Base-by-base conservation (phyloP, 2,888 invertebrate genomes). In the Pomacea canaliculata region DNA sequence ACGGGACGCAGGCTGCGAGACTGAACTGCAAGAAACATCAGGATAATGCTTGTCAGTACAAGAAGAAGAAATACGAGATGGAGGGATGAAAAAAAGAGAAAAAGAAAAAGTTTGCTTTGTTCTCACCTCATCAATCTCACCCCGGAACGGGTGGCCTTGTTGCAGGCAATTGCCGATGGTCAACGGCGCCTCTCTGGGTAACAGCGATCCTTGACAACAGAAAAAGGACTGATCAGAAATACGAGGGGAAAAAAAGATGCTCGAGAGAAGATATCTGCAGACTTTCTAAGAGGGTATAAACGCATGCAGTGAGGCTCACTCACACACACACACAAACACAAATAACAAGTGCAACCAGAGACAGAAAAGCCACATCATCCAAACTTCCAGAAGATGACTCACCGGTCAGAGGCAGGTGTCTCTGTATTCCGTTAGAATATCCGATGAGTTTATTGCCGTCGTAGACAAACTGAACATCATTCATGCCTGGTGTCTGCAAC, bases 391-490 rank as follows among this genome's bases (percentile, higher is more conserved):
- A 37, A 37, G 5, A 37, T 5, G 37, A 1, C 37, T 37, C 80
- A 87, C 87, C 87, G 81, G 80, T 76, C 12, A 86, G 69, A 2
- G 77, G 78, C 2, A 69, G 18, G 0, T 76, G 72, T 48, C 75
- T 71, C 48, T 76, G 69, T 10, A 74, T 67, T 13, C 78, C 80
- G 56, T 87, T 84, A 7, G 85, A 84, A 23, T 81, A 79, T 7
- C 84, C 85, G 9, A 79, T 85, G 48, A 87, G 69, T 7, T 83
- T 79, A 51, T 71, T 72, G 3, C 87, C 87, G 71, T 86, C 84
- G 71, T 86, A 87, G 0, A 80, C 81, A 73, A 87, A 70, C 48
- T 83, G 81, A n/a, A 86, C 83, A 77, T 87, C 85, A 77, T 87
- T 87, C 83, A 84, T 83, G n/a, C 86, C 85, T 13, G 82, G 82